These are phyloP conservation scores for Caenorhabditis auriculariae DNA, from an alignment of 2,888 invertebrate genomes.

Conservation along the genomic window DNA sequence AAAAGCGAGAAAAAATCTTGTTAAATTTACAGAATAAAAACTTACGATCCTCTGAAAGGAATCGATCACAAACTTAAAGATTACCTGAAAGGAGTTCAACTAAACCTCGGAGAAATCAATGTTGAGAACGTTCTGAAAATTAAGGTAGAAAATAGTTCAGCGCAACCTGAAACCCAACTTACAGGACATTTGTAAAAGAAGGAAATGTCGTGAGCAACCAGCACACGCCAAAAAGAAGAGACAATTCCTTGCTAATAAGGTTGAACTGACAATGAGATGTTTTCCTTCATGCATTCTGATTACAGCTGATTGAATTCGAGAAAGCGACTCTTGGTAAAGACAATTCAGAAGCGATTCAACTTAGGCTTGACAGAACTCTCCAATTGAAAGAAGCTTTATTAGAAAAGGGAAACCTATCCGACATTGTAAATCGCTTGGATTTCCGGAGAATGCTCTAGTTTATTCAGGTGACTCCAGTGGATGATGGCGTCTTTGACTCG, in stretches of 20 bases:
- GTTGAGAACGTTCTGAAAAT: slow-evolving; percentile 9
- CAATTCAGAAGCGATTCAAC: slow-evolving; percentile 41
- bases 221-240: slow-evolving; percentile 18
- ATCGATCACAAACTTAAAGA: slow-evolving; percentile 19
- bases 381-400: slow-evolving; percentile 59
- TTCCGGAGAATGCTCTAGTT: not conserved
- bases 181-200: slow-evolving; percentile 19
- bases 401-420: slow-evolving; percentile 53
- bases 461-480: slow-evolving; percentile 50
- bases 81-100: slow-evolving; percentile 1
- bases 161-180: not conserved
- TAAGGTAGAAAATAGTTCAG: slow-evolving; percentile 3
- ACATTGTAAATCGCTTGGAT: slow-evolving; percentile 3
- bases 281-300: not conserved
- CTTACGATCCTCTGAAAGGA: slow-evolving; percentile 25
- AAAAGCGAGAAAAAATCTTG: not conserved
- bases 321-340: slow-evolving; percentile 20
- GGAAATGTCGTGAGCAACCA: slow-evolving; percentile 32
- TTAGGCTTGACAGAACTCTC: slow-evolving; percentile 53
- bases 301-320: slow-evolving; percentile 23
- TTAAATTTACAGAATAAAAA: slow-evolving; percentile 19
- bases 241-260: slow-evolving; percentile 27
- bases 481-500: slow-evolving; percentile 59
- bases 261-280: not conserved
- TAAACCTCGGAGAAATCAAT: slow-evolving; percentile 22